Evolutionary conservation across 2,113 vertebrate genomes (phyloP).

Genomic region (Vicugna pacos): DNA sequence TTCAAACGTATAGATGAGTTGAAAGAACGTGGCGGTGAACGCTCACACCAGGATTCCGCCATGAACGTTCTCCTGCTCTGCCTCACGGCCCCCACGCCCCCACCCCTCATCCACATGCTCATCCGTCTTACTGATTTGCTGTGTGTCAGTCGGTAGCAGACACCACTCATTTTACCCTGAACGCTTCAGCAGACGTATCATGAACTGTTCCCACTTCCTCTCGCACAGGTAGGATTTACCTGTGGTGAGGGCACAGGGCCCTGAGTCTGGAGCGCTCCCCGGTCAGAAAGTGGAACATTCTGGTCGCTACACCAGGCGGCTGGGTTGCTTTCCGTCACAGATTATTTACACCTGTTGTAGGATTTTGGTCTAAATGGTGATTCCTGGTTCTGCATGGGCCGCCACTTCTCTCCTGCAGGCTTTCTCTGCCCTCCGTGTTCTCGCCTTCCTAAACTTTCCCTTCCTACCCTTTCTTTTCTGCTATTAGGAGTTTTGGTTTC

Average conservation of each 20-base stretch:
- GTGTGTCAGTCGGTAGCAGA: not conserved
- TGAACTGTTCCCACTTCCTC: not conserved
- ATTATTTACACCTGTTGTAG: not conserved
- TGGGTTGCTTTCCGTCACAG: not conserved
- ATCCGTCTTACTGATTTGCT: not conserved
- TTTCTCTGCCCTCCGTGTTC: too few relatives aligned
- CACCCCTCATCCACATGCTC: too few relatives aligned
- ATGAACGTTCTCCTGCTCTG: not conserved
- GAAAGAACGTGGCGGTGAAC: not conserved
- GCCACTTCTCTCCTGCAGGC: not conserved
- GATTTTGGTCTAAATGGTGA: not conserved
- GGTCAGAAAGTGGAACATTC: rapidly evolving
- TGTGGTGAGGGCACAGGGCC: not conserved
- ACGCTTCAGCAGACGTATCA: not conserved
- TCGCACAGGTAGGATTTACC: not conserved
- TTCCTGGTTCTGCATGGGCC: not conserved
- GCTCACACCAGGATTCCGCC: not conserved
- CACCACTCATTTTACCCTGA: not conserved
- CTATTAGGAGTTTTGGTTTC: not conserved
- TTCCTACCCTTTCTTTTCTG: not conserved
- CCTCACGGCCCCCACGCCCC: not conserved
- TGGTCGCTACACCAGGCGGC: not conserved
- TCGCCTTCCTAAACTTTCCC: not conserved
- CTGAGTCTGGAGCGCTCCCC: not conserved
- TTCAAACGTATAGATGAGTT: not conserved